Base-by-base conservation (phyloP, 2,797 vertebrate genomes). In the Hippoglossus hippoglossus region DNA sequence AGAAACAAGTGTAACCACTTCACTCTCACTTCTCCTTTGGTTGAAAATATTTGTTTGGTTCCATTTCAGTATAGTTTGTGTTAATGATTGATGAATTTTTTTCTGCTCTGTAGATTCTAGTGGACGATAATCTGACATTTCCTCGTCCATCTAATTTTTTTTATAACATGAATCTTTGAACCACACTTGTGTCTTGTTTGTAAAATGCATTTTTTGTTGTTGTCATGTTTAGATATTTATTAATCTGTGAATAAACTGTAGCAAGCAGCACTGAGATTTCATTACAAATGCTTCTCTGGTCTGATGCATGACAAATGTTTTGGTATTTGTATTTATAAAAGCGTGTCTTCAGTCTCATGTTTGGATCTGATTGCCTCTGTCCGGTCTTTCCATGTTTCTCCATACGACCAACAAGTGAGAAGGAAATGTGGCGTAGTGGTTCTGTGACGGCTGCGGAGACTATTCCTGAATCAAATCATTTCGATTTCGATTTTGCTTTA, bases 151-250 rank as follows among this genome's bases (percentile, higher is more conserved):
- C 9, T 1, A 50, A 4, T 10, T 66, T 70, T 67, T 53, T 47
- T 18, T 51, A 61, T 47, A 11, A 21, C 9, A 1, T 1, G 24
- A 47, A 25, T 51, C 22, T 65, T 54, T 51, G n/a, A 41, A 60
- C 36, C 55, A 31, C 19, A 16, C 47, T 58, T 1, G 34, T 28
- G 36, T 61, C 47, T 56, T 54, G 16, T 61, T 62, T 51, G 41
- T 67, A 13, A 41, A 18, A 44, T 44, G 16, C 12, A 36, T 36
- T 9, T 41, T 55, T 73, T 53, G n/a, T 0, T 71, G 10, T 12
- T 25, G 4, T n/a, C 15, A 5, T 3, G 26, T 39, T 26, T 24
- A 18, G 6, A 10, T 28, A 24, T 55, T 67, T 55, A 55, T 57
- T 44, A 13, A 52, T 39, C 1, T 28, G 19, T 34, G 21, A 71